Base-by-base conservation (phyloP, 2,797 vertebrate genomes). In the Euphonia xanthogaster region DNA sequence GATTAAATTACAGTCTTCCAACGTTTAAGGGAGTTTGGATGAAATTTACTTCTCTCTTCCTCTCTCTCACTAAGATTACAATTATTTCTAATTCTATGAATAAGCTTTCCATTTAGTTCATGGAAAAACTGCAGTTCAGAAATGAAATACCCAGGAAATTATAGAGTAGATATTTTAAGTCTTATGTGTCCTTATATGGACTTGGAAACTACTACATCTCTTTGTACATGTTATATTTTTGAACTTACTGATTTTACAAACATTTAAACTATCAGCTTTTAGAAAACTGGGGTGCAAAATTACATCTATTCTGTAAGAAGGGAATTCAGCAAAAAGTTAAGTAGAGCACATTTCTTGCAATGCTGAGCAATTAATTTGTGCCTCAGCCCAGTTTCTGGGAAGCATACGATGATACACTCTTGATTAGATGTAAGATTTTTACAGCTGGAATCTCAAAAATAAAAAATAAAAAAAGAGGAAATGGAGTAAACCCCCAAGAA, bases 1-100 rank as follows among this genome's bases (percentile, higher is more conserved):
- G 94, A 95, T 96, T 96, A 97, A 97, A 94, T 96, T 92, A 83
- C 91, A 89, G 85, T 74, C 88, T 90, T 95, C 91, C 76, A 94
- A 89, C 60, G 45, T 95, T 97, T 96, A 93, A 94, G 76, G 63
- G 50, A 83, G 39, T 88, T 94, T 80, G 44, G 13, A 84, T 82
- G 67, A 86, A 94, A 92, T 78, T 87, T 72, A 80, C 37, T 66
- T 57, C 9, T 62, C 14, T 60, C 50, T 76, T 44, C 30, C 37
- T 78, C 39, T 47, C 14, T 74, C 61, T 71, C 47, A 30, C 84
- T 65, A 70, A 71, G 68, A 91, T 91, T 91, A 88, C 54, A 92
- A 77, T 78, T 73, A 57, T 94, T 96, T 93, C 77, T 81, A 71
- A 72, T 77, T 70, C 51, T 19, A 3, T 80, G 75, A 94, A 96